Base-by-base conservation (phyloP, 2,113 vertebrate species). In the Stegostoma tigrinum region DNA sequence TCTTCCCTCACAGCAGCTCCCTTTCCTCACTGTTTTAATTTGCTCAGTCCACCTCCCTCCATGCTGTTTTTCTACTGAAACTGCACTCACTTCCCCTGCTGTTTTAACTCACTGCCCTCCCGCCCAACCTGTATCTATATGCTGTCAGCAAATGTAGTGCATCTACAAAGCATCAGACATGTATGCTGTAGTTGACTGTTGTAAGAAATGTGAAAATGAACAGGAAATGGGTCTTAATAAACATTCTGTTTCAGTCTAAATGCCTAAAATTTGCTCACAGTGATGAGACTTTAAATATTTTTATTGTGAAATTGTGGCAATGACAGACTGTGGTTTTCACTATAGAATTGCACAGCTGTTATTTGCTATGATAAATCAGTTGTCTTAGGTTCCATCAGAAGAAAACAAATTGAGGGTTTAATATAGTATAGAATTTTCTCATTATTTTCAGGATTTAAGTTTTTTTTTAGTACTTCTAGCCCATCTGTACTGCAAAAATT, bases 301-400 rank as follows among this genome's bases (percentile, higher is more conserved):
- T 30, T 90, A 61, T 90, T 90, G 48, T 90, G 87, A 90, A 90
- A 90, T 30, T 52, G 61, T 90, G 87, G 12, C 87, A 90, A 27
- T 61, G 52, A 90, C 87, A 90, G 52, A 27, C 55, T 61, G 87
- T 52, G 6, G 87, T 90, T 90, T 52, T 90, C 52, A 61, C 12
- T 90, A n/a, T n/a, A 52, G 52, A 90, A 90, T 90, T 90, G 87
- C 61, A 30, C 38, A 89, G 52, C 86, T 89, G 86, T 89, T 89
- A 55, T 48, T 42, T 89, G 86, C 87, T 30, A 90, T 90, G 52
- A 90, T 55, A 61, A 90, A 55, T 30, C 52, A 90, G 12, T 30
- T 90, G 48, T 90, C 10, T 90, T 61, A 15, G 61, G 87, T 90
- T 90, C 87, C 30, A 90, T 90, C 52, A 30, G 4, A 61, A 90